These are phyloP conservation scores for Syngnathoides biaculeatus DNA, from an alignment of 2,113 vertebrate species.

Conservation along the genomic window DNA sequence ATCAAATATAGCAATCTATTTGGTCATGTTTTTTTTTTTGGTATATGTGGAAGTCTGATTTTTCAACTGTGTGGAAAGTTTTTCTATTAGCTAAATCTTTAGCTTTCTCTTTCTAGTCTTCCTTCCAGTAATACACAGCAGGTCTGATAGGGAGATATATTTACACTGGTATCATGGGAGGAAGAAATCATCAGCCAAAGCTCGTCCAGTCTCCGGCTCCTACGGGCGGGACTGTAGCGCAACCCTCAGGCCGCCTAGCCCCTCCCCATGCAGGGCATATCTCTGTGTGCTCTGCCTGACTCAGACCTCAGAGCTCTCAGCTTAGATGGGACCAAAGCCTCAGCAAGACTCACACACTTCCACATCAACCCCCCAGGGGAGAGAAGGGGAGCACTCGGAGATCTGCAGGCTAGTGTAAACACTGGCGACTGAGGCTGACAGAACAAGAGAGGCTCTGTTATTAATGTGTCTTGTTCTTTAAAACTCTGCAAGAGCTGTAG, in stretches of 20 bases:
- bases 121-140: conserved; percentile 47
- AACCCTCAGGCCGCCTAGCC: conserved; percentile 65
- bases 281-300: conserved; percentile 70
- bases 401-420: not conserved
- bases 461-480: conserved; percentile 3
- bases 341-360: conserved; percentile 40
- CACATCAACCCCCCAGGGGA: conserved; percentile 42
- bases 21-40: not conserved
- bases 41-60: not conserved
- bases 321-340: conserved; percentile 81
- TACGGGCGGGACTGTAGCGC: conserved; percentile 73
- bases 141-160: conserved; percentile 67
- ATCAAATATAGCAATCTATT: not conserved
- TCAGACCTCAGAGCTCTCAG: conserved; percentile 74
- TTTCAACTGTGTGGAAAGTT: not conserved
- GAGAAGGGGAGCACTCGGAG: conserved; percentile 17
- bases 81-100: not conserved
- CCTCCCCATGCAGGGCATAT: conserved; percentile 75
- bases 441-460: not conserved
- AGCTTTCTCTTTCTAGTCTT: conserved; percentile 34
- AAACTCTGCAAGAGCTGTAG: conserved; percentile 27
- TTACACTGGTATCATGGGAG: conserved; percentile 55
- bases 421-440: conserved; percentile 6
- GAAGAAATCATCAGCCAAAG: conserved; percentile 56
- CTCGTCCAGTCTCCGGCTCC: conserved; percentile 44